Base-by-base conservation (phyloP, 1,140 invertebrate genomes). In the Scaptomyza pallida region DNA sequence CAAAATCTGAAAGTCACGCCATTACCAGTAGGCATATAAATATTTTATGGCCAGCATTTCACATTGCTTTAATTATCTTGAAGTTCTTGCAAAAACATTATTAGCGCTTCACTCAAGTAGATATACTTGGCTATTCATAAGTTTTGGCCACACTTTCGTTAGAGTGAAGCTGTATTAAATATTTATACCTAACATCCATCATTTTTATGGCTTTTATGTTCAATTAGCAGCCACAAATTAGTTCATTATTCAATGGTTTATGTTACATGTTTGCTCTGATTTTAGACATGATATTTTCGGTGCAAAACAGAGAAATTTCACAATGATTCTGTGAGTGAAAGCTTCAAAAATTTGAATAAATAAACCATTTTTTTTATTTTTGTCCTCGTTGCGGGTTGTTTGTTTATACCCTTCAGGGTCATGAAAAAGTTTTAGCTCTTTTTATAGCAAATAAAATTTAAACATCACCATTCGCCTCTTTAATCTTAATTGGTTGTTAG, bases 1-100 rank as follows among this genome's bases (percentile, higher is more conserved):
- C 8, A 12, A 61, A 56, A 60, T 23, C 40, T 41, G 43, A 61
- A 56, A 68, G 72, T 80, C 68, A 72, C 72, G 78, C 64, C 43
- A 77, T 70, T 72, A 64, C 37, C 23, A 23, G 55, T 6, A 33
- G 52, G 47, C 26, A 21, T 52, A 72, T 73, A 77, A 74, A 82
- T 81, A 67, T 82, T 82, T 78, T 23, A 74, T 61, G 17, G 56
- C 63, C 45, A 35, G 48, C 60, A 52, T 72, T 77, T 77, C 23
- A 41, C 23, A 19, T 16, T 9, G 35, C 51, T 2, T 21, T 54
- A 40, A 41, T 17, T 15, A 40, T 40, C n/a, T 13, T 40, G 8
- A 43, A 43, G 23, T 43, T 43, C 37, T 10, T 26, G n/a, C n/a
- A 41, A 10, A 10, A 43, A 41, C n/a, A 55, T 55, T 41, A 55